Conservation (phyloP, 2,113 vertebrate species). For the Progne subis region DNA sequence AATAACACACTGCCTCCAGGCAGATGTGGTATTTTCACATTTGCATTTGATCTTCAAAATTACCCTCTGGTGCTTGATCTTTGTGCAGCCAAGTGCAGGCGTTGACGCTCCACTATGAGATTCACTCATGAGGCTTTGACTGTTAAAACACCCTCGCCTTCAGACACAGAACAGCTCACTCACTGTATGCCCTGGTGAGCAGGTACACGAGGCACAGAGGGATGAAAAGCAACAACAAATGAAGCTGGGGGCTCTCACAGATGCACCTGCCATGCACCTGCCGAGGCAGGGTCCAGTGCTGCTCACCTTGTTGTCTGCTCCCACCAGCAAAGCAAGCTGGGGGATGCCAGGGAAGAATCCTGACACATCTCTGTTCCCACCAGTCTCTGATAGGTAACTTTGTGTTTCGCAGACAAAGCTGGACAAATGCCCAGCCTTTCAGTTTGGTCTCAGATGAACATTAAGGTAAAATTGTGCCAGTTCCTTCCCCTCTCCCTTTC, state of each 20-base stretch:
- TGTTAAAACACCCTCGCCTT: background rate
- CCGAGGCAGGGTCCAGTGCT: background rate
- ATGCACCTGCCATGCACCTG: too few relatives aligned
- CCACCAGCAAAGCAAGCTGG: background rate
- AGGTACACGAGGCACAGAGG: background rate
- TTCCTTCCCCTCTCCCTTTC: background rate
- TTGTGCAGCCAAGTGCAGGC: background rate
- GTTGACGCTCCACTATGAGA: rapidly evolving
- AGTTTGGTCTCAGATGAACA: background rate
- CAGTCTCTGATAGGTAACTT: background rate
- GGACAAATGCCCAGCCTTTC: background rate
- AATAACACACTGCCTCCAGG: background rate
- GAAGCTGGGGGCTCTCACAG: background rate
- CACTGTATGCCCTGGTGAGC: rapidly evolving
- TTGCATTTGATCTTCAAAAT: constrained; percentile 23
- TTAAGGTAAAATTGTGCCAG: background rate
- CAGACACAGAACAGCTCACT: background rate
- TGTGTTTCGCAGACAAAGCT: background rate
- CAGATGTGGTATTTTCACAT: background rate
- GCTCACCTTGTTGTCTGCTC: background rate
- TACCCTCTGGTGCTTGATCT: background rate
- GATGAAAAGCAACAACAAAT: background rate
- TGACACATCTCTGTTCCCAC: background rate
- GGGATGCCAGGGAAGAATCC: background rate
- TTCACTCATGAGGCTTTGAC: rapidly evolving